These are phyloP conservation scores for Nomada fucata DNA, from an alignment of 2,888 invertebrate species.

Conservation along the genomic window DNA sequence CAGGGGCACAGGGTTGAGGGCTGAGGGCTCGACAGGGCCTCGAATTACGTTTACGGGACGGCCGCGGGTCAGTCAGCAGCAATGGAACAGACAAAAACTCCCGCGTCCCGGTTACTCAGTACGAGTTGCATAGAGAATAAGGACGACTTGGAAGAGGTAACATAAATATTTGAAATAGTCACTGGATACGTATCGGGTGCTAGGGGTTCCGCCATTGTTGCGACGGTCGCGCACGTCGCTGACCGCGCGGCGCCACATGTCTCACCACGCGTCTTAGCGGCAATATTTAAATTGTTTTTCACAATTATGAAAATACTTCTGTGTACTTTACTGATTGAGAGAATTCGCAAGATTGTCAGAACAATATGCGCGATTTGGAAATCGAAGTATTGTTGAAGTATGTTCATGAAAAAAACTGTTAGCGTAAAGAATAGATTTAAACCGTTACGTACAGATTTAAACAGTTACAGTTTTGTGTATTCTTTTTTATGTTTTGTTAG, in stretches of 20 bases:
- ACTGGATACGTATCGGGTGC: slow-evolving; percentile 81
- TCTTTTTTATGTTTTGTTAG: neutral
- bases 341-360: neutral
- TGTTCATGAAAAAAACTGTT: neutral
- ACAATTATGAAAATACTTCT: slow-evolving; percentile 35
- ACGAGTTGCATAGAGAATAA: slow-evolving; percentile 93
- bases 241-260: slow-evolving; percentile 80
- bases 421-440: neutral
- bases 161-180: slow-evolving; percentile 82
- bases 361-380: neutral
- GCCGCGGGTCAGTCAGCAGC: slow-evolving; percentile 72
- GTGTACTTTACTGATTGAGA: neutral
- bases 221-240: slow-evolving; percentile 86
- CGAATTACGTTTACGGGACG: slow-evolving; percentile 73
- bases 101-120: slow-evolving; percentile 90
- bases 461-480: neutral
- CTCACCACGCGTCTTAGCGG: slow-evolving; percentile 71
- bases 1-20: slow-evolving; percentile 83
- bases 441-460: neutral
- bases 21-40: slow-evolving; percentile 80
- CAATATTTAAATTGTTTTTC: slow-evolving; percentile 70
- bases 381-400: too few species aligned
- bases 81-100: slow-evolving; percentile 84
- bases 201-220: slow-evolving; percentile 83
- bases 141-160: slow-evolving; percentile 96